Base-by-base conservation (phyloP, 2,888 invertebrate species). In the Molorchus minor region DNA sequence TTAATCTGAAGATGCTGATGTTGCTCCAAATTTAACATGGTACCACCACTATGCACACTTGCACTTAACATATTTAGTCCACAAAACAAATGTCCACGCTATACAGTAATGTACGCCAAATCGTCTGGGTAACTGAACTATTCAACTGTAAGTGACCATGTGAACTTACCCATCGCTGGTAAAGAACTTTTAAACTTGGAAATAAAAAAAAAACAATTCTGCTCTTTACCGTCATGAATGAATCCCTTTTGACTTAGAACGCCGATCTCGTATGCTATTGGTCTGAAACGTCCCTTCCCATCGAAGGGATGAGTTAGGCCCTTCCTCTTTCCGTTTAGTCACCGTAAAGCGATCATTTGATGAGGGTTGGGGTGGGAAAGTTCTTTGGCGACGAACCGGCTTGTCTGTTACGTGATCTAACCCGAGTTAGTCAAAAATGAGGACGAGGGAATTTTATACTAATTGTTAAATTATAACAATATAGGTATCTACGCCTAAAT, bases 1-100 rank as follows among this genome's bases (percentile, higher is more conserved):
- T 65, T 66, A 16, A 66, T 13, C 10, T 67, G 63, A 36, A 70
- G 16, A 20, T 67, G 59, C 8, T 62, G 61, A 40, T 64, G 61
- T 30, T 43, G 65, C 70, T 72, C 69, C 58, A 71, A 15, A 13
- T 65, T 60, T 59, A 68, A 55, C 58, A 68, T 63, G 10, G 12
- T 41, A 15, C 61, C 61, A 17, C 49, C 62, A 61, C 64, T 58
- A 16, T 56, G 58, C 15, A 56, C 61, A 57, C 64, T 65, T 1
- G 60, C 51, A 65, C 62, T 66, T 45, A 66, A 62, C 62, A 65
- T 65, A 29, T 44, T 56, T 43, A 1, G 33, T 40, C 8, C 17
- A 57, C 29, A 21, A 19, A 51, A 46, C 49, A 52, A 59, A 61
- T 21, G 13, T 30, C 44, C 38, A 44, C 8, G 25, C 29, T 36